Evolutionary conservation across 2,113 vertebrate genomes (phyloP), one percentile per base, ranked within the genome.

Genomic region (Ophthalmolycus amberensis): DNA sequence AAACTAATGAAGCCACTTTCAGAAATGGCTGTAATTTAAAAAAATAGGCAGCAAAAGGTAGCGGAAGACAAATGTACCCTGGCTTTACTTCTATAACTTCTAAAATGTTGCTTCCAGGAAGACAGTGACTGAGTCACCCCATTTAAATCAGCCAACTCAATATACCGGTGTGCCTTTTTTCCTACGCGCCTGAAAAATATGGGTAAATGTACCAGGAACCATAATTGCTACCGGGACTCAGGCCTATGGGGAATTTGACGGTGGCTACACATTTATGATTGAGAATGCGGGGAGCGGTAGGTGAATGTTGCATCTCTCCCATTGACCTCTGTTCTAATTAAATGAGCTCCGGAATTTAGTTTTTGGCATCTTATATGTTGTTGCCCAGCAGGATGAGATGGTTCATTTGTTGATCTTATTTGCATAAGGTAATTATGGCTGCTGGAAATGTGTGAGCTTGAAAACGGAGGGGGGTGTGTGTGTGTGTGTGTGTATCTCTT

Each of bases 371-470:
- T 80, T 71, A 74, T 75, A 74, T 71, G 62, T 79, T 77, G 85
- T 87, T 56, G 60, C 88, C 86, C 78, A 68, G 88, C 71, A 75
- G 86, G 79, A 88, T 46, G 79, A 84, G 75, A 74, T 79, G 83
- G 69, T 84, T 87, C 88, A 89, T 90, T 89, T 86, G 83, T 85
- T 91, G 71, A 88, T 91, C 84, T 75, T 79, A 93, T 93, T 93
- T 93, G 88, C 90, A 92, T 91, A 89, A 89, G 87, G 84, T 93
- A 93, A 92, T 93, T 92, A 90, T 78, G 74, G 79, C 83, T 88
- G 82, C 83, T 73, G 82, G 79, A 90, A 84, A 91, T 65, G 70
- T 77, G 77, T 20, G 40, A 65, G 75, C 58, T 75, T 69, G 59
- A 81, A 85, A 85, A 79, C 42, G 42, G 68, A 82, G 70, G n/a